Conservation (phyloP, 2,888 invertebrate genomes). For the Bugula neritina region DNA sequence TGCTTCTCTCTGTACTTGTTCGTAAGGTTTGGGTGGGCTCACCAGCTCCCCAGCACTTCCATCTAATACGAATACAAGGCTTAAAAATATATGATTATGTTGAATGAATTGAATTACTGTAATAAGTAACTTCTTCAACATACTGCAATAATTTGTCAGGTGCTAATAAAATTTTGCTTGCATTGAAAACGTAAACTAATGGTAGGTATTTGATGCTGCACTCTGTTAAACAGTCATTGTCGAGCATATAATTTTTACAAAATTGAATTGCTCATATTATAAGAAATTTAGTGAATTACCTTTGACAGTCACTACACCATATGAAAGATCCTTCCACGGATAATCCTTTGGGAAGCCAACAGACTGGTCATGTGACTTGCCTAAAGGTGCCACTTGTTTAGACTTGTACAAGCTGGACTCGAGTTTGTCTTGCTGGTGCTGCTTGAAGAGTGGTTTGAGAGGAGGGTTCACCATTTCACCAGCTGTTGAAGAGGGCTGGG, state of each 20-base stretch:
- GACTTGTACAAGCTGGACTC: conserved; percentile 42
- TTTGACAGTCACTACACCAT: conserved; percentile 45
- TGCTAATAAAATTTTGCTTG: no score
- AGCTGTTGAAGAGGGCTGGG: conserved; percentile 39
- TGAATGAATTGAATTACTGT: no score
- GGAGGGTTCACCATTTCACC: conserved; percentile 45
- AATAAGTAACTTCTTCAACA: no score
- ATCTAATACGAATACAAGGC: no score
- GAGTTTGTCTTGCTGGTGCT: conserved; percentile 40
- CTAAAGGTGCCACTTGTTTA: conserved; percentile 43
- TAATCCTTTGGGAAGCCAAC: conserved; percentile 40
- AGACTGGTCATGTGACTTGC: conserved; percentile 42
- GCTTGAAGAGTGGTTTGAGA: conserved; percentile 45
- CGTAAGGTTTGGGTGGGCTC: conserved; percentile 47
- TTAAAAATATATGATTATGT: no score
- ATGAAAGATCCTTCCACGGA: conserved; percentile 39
- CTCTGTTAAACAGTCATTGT: no score
- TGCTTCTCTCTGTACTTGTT: conserved; percentile 40
- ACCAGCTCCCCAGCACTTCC: conserved; percentile 48
- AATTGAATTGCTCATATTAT: no score
- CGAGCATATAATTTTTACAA: no score
- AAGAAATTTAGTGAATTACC: no score
- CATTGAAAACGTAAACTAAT: no score
- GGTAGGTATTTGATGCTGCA: no score
- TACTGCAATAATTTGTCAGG: no score